A percentile compares a stretch with the other conserved stretches of the same genome.
phyloP scores from a whole-genome alignment of 2,797 vertebrate genomes.

The Parambassis ranga region DNA sequence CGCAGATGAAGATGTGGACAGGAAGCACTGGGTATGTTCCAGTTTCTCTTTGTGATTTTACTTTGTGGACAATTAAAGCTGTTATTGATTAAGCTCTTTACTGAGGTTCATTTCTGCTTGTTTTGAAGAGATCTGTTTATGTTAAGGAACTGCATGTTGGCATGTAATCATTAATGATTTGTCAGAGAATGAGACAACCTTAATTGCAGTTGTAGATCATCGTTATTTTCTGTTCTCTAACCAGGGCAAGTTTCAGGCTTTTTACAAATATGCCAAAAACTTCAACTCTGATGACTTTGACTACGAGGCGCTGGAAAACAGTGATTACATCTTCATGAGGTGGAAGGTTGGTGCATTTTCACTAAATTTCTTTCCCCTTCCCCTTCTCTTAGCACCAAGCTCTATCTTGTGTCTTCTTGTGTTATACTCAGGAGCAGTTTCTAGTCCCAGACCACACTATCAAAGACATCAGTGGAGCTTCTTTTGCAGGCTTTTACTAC shows the following conservation, averaged over 20 bases:
- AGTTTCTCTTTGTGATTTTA: slow-evolving; percentile 60
- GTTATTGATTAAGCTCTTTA: neutral
- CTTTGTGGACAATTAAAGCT: too few species aligned
- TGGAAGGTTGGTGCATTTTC: slow-evolving; percentile 88
- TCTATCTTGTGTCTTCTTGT: neutral
- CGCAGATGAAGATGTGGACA: slow-evolving; percentile 96
- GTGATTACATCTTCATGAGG: slow-evolving; percentile 98
- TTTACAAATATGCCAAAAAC: slow-evolving; percentile 97
- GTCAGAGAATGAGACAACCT: too few species aligned
- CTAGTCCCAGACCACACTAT: slow-evolving; percentile 98
- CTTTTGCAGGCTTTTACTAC: slow-evolving; percentile 99
- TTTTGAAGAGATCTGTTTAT: too few species aligned
- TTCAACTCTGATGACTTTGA: slow-evolving; percentile 98
- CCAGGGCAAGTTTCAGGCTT: slow-evolving; percentile 97
- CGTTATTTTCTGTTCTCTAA: neutral
- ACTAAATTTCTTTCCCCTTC: neutral
- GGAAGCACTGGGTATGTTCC: slow-evolving; percentile 94
- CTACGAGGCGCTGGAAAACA: slow-evolving; percentile 91
- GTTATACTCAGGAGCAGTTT: slow-evolving; percentile 89
- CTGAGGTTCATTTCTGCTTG: too few species aligned
- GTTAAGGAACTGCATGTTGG: too few species aligned
- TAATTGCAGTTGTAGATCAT: neutral
- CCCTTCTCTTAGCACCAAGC: neutral
- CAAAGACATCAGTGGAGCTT: slow-evolving; percentile 98
- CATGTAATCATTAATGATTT: too few species aligned